Evolutionary conservation across 2,888 invertebrate genomes (phyloP), one percentile per base, ranked within the genome.

Genomic region (Pterostichus madidus): DNA sequence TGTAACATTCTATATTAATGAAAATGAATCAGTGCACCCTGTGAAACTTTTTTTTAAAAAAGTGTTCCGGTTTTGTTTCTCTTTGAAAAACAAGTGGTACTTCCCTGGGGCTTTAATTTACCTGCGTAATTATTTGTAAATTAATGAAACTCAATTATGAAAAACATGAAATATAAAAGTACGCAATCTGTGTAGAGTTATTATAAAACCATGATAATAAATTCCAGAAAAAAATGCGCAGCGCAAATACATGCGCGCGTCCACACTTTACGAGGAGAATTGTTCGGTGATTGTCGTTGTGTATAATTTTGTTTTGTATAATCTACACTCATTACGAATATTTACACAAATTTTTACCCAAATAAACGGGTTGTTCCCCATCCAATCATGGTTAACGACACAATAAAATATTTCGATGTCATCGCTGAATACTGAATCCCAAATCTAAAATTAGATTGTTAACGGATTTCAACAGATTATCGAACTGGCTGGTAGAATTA

Each of bases 71-170:
- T 64, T 64, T 64, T 64, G 31, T 59, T 59, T 59, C 31, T 31
- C 49, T 49, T 49, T 49, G 49, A 1, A 49, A 17, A 59, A 68
- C 17, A 68, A 68, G 39, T 46, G 11, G 39, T 46, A 13, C 17
- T 5, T 46, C 44, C 46, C 44, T 1, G 5, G 24, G 8, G 71
- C 46, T 46, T 71, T 71, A 46, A 71, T 71, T 71, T 71, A 71
- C 71, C 71, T 71, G 71, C 17, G 24, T 46, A 71, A 71, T 71
- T 71, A 71, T 71, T 71, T 71, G 71, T 46, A 46, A 71, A 71
- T 71, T 71, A 71, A 46, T 71, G 71, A 71, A 71, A 71, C 71
- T 71, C 46, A 71, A 46, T 71, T 71, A 71, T 39, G 71, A 71
- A 49, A 46, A 71, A 71, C 68, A 71, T 13, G 13, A 68, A 68